Evolutionary conservation across 2,797 vertebrate species (phyloP), one percentile per base, ranked within the genome.

Genomic region (Falco peregrinus): DNA sequence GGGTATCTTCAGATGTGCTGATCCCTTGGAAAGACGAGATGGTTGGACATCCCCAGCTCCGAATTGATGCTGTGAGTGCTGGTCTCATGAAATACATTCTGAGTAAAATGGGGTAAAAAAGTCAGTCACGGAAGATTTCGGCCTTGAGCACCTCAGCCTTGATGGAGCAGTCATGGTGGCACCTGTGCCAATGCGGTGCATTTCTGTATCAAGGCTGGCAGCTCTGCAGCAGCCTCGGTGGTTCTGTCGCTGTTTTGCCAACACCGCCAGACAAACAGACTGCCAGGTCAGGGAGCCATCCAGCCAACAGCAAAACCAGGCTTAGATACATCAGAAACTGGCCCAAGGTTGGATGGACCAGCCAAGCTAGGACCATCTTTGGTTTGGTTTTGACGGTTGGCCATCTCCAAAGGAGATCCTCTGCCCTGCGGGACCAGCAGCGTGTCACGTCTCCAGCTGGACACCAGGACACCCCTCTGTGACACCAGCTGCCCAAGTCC

Each of bases 121-220:
- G 11, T 18, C 33, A 8, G 57, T 82, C 25, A 6, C 9, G 39
- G 68, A 48, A 60, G 45, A 73, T 85, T 41, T 57, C 37, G 77
- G 69, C 60, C 68, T 57, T 19, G 59, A 33, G 60, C 67, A 84
- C 56, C 76, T 86, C 21, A 20, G 35, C 39, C 77, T 24, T 1
- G 25, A 11, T n/a, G 59, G 75, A 26, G 60, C 25, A 43, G 77
- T 31, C 51, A 1, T 5, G 53, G 35, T 39, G 68, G 51, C 33
- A 39, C 2, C 51, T 10, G 11, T 26, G 79, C 48, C 82, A 59
- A 7, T 1, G 1, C 10, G 45, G 18, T 11, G 22, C 1, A 0
- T 20, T 82, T 45, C 84, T 9, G 24, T 14, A 13, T 45, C 20
- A 14, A 51, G 31, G 50, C 12, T 25, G 9, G 16, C 33, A 64